phyloP scores from a whole-genome alignment of 2,888 invertebrate genomes.

The Hydrotaea diabolus region DNA sequence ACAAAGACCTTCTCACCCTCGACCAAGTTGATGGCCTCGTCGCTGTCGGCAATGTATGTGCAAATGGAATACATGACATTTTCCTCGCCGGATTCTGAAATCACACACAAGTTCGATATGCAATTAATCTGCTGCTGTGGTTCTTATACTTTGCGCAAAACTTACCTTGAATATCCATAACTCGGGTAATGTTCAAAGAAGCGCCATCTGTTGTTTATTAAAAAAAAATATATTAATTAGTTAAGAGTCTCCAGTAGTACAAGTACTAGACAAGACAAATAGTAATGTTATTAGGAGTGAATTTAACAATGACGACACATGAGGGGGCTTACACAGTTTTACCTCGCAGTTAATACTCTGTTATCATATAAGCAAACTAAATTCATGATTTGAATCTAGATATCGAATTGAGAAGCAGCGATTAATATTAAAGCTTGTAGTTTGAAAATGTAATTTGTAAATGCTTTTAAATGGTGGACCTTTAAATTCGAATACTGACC shows the following conservation, averaged over 20 bases:
- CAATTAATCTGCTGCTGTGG: neutral
- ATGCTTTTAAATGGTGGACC: neutral
- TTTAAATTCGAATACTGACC: constrained; percentile 71
- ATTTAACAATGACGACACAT: constrained; percentile 38
- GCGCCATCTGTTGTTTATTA: constrained; percentile 86
- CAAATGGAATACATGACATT: constrained; percentile 91
- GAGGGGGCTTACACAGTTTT: constrained; percentile 68
- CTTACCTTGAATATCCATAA: constrained; percentile 84
- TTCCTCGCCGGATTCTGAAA: constrained; percentile 82
- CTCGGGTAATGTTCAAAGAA: constrained; percentile 86
- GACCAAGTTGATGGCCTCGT: constrained; percentile 92
- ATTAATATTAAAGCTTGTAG: constrained; percentile 43
- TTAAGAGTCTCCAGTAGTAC: neutral
- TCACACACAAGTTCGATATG: neutral
- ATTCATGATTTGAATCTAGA: constrained; percentile 28
- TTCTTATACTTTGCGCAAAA: neutral
- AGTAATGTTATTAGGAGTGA: constrained; percentile 40
- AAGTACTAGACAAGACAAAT: neutral
- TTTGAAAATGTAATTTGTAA: constrained; percentile 37
- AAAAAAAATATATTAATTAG: constrained; percentile 29
- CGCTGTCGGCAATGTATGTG: constrained; percentile 92
- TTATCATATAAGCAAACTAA: constrained; percentile 80
- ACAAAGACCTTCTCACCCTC: constrained; percentile 95
- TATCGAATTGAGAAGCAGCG: constrained; percentile 20
- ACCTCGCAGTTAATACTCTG: constrained; percentile 79